Evolutionary conservation across 2,797 vertebrate genomes (phyloP).

Genomic region (Neopelma chrysocephalum): DNA sequence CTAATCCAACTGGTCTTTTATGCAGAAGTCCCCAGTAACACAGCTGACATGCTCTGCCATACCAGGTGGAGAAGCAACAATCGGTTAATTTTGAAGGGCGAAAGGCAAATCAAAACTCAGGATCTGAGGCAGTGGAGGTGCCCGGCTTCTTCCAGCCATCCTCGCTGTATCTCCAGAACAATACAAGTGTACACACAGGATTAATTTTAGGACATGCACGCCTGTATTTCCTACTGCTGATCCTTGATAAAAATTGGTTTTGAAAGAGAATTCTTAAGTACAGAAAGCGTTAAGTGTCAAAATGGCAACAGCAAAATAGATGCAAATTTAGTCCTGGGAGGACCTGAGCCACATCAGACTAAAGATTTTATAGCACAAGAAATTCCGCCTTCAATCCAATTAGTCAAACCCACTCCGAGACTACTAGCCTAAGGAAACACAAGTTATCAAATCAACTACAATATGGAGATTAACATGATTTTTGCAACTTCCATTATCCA

Average conservation of each 20-base stretch:
- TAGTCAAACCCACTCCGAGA: constrained; percentile 10
- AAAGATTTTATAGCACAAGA: constrained; percentile 14
- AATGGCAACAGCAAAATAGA: constrained; percentile 14
- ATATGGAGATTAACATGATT: neutral
- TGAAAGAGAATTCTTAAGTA: constrained; percentile 35
- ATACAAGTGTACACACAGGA: constrained; percentile 64
- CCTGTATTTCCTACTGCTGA: constrained; percentile 50
- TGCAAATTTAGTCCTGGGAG: constrained; percentile 42
- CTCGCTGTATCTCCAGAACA: constrained; percentile 57
- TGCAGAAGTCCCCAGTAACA: constrained; percentile 65
- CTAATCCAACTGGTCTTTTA: constrained; percentile 70
- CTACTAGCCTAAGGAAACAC: neutral
- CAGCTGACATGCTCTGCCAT: constrained; percentile 65
- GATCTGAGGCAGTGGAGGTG: constrained; percentile 34
- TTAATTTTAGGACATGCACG: constrained; percentile 62
- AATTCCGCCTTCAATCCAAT: constrained; percentile 45
- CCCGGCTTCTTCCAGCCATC: constrained; percentile 61
- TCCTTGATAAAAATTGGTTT: neutral
- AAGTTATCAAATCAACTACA: neutral
- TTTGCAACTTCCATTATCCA: neutral
- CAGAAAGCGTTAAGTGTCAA: constrained; percentile 22
- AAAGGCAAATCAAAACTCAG: constrained; percentile 49
- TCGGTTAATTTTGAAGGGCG: constrained; percentile 51
- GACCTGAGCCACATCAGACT: constrained; percentile 11
- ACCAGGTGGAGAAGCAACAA: constrained; percentile 64